phyloP scores from a whole-genome alignment of 2,888 invertebrate genomes.

The Homarus gammarus region DNA sequence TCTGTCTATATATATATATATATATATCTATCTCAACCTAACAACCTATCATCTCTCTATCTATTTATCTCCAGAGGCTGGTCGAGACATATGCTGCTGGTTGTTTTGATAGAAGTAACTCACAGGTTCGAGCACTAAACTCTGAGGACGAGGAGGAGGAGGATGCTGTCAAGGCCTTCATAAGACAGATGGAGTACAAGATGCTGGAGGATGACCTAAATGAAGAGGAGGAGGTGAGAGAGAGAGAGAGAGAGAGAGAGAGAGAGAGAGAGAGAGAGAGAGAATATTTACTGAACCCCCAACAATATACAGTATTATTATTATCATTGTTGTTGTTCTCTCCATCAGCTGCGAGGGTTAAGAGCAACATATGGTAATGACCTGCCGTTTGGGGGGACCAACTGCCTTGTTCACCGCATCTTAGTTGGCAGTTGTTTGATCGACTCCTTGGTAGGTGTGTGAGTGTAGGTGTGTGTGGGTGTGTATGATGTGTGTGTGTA shows the following conservation, averaged over 20 bases:
- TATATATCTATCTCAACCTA: too few species aligned
- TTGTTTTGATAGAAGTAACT: background rate
- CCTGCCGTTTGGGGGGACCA: constrained; percentile 41
- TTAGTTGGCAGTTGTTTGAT: constrained; percentile 13
- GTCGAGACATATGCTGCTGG: background rate
- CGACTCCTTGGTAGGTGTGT: constrained; percentile 22
- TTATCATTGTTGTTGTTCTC: too few species aligned
- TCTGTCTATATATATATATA: too few species aligned
- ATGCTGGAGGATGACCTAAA: background rate
- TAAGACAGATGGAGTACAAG: too few species aligned
- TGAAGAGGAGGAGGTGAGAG: background rate
- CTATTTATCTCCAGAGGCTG: background rate
- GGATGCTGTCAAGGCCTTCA: too few species aligned
- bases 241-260: background rate
- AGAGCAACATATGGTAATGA: constrained; percentile 9
- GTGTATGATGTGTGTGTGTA: too few species aligned
- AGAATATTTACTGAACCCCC: too few species aligned
- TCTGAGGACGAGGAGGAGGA: too few species aligned
- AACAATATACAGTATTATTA: too few species aligned
- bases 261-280: background rate
- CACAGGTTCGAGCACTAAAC: too few species aligned
- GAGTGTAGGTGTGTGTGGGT: too few species aligned
- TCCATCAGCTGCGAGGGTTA: too few species aligned
- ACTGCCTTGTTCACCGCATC: background rate
- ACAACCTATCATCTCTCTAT: background rate